A percentile compares a stretch with the other conserved stretches of the same genome.
Evolutionary conservation across 2,797 vertebrate species (phyloP).

Genomic region (Pseudochirops cupreus): DNA sequence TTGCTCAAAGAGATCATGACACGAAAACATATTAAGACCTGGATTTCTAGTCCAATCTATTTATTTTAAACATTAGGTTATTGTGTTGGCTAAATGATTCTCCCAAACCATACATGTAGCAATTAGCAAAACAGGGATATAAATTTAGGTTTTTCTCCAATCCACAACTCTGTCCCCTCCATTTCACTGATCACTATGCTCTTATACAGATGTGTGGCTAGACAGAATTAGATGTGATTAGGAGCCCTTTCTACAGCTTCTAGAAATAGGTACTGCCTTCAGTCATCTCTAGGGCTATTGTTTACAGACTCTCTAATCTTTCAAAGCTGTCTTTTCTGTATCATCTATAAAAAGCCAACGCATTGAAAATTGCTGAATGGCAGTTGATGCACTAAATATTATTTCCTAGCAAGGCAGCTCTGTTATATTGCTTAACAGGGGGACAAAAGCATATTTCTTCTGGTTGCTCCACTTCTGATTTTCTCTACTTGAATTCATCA

Average conservation of each 20-base stretch:
- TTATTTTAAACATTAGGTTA: not conserved
- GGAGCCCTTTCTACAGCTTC: not conserved
- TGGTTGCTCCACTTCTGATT: not conserved
- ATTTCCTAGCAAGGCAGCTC: not conserved
- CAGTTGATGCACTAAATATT: not conserved
- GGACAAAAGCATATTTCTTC: not conserved
- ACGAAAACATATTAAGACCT: too few species aligned
- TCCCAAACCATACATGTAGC: not conserved
- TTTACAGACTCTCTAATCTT: not conserved
- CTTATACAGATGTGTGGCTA: not conserved
- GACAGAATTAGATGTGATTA: not conserved
- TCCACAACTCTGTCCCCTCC: not conserved
- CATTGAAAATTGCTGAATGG: not conserved
- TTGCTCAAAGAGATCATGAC: too few species aligned
- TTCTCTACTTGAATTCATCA: not conserved
- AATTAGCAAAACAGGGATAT: not conserved
- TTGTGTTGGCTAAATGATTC: not conserved
- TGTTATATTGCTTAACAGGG: not conserved
- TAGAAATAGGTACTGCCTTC: not conserved
- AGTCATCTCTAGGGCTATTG: not conserved
- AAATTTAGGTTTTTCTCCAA: not conserved
- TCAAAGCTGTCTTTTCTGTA: not conserved
- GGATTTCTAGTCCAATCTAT: not conserved
- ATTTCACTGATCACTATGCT: not conserved
- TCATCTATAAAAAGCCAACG: not conserved